Conservation (phyloP, 2,113 vertebrate species). For the Datnioides undecimradiatus region DNA sequence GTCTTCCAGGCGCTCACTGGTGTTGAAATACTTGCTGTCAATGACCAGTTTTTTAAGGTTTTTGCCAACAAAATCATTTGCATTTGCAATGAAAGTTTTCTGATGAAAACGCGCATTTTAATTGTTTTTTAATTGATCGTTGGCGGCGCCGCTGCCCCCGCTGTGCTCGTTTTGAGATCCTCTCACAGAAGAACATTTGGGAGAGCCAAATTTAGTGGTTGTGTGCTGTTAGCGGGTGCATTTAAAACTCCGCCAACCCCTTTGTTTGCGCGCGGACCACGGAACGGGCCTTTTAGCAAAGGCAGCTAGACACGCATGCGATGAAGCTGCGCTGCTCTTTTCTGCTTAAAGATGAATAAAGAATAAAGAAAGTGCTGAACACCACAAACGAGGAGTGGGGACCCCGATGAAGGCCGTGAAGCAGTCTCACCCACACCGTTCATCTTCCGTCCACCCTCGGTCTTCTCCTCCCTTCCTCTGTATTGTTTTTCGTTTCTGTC, state of each 20-base stretch:
- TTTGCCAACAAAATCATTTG: neutral
- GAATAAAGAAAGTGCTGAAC: too few species aligned
- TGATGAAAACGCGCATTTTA: neutral
- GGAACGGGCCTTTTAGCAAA: neutral
- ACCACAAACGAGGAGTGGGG: too few species aligned
- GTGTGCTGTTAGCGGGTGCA: neutral
- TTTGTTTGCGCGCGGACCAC: neutral
- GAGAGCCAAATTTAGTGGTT: too few species aligned
- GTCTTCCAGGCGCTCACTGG: neutral
- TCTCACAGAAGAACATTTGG: neutral
- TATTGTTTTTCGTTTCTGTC: slow-evolving; percentile 52
- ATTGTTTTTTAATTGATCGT: neutral
- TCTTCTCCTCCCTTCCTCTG: neutral
- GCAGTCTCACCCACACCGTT: neutral
- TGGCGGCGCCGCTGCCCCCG: too few species aligned
- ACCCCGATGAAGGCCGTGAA: neutral
- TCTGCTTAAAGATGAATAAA: too few species aligned
- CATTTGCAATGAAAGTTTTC: too few species aligned
- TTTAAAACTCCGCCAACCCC: neutral
- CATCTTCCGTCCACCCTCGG: neutral
- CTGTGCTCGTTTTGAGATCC: neutral
- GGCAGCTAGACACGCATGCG: neutral
- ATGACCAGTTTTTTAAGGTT: neutral
- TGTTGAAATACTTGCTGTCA: neutral
- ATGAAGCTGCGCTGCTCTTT: too few species aligned